phyloP scores from a whole-genome alignment of 2,797 vertebrate genomes.

The Sebastes hubbsi region DNA sequence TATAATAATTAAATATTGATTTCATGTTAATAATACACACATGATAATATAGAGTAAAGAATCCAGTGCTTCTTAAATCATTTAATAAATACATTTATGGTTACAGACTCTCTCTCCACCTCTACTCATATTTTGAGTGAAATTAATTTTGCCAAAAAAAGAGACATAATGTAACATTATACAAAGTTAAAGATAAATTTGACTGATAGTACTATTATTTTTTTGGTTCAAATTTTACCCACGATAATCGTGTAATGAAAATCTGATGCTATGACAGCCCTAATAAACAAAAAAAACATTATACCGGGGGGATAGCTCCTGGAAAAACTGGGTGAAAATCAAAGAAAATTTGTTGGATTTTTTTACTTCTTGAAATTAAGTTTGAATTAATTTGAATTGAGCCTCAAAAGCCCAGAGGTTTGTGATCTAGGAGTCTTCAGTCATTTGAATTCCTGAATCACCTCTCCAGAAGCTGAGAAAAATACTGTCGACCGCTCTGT shows the following conservation, averaged over 20 bases:
- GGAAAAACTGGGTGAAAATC: background rate
- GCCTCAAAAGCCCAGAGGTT: background rate
- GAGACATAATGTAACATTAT: background rate
- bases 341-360: background rate
- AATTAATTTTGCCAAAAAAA: background rate
- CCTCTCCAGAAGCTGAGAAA: background rate
- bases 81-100: background rate
- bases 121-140: background rate
- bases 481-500: constrained; percentile 28
- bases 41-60: background rate
- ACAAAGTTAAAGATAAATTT: background rate
- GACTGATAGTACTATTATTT: background rate
- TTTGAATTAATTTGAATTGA: background rate
- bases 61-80: background rate
- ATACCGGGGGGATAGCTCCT: background rate
- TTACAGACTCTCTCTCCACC: background rate
- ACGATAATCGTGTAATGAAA: background rate
- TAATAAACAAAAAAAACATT: background rate
- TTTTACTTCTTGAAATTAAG: background rate
- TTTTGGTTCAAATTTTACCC: background rate
- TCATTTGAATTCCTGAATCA: background rate
- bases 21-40: background rate
- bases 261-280: background rate
- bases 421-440: background rate
- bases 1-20: background rate